Base-by-base conservation (phyloP, 2,888 invertebrate species). In the Hedychridium roseum region DNA sequence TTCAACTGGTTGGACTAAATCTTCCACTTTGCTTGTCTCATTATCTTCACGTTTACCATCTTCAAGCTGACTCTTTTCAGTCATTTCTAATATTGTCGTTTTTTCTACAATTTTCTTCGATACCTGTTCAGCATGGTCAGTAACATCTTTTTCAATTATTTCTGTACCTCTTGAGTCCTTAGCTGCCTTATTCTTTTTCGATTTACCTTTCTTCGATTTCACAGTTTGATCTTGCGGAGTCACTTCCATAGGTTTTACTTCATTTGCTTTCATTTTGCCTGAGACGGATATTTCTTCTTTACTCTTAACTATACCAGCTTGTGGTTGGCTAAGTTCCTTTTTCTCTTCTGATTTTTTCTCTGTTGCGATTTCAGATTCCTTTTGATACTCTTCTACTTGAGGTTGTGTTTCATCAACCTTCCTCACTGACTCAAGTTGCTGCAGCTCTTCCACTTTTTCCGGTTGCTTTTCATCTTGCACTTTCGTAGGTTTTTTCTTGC, bases 71-170 rank as follows among this genome's bases (percentile, higher is more conserved):
- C n/a, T n/a, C n/a, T n/a, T n/a, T n/a, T n/a, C n/a, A n/a, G n/a
- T n/a, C n/a, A n/a, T n/a, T n/a, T n/a, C n/a, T n/a, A n/a, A n/a
- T n/a, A n/a, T n/a, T n/a, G n/a, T n/a, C n/a, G n/a, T n/a, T n/a
- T n/a, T n/a, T n/a, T n/a, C n/a, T n/a, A n/a, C n/a, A n/a, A n/a
- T n/a, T n/a, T n/a, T n/a, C n/a, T n/a, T n/a, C n/a, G n/a, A n/a
- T n/a, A n/a, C n/a, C n/a, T n/a, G n/a, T n/a, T n/a, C n/a, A n/a
- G n/a, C n/a, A n/a, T n/a, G 46, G 73, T 74, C 36, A 62, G 50
- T 32, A 66, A 61, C 37, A 71, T 72, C 46, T 7, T 36, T 67
- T 40, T 23, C 35, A 16, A 47, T 46, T 43, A 36, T 39, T 23
- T 54, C 53, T 11, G 43, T 47, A 34, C 53, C 40, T 27, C 6